Conservation (phyloP, 2,113 vertebrate genomes). For the Scomber colias region DNA sequence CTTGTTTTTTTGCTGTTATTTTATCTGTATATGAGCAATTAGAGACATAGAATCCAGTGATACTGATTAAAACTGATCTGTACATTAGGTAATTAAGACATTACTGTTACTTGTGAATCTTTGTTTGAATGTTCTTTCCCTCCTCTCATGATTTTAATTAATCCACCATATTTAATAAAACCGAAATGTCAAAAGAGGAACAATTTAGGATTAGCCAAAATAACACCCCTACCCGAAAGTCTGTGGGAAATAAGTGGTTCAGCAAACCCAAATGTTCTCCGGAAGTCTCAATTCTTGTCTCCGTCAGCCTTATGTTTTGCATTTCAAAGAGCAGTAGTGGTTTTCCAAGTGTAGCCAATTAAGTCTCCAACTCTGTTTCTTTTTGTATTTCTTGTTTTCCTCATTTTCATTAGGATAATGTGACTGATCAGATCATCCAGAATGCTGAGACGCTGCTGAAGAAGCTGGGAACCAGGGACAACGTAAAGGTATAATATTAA, state of each 20-base stretch:
- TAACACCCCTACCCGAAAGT: constrained; percentile 16
- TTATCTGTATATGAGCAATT: neutral
- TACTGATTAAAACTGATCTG: neutral
- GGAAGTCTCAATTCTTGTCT: constrained; percentile 57
- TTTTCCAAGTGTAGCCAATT: constrained; percentile 81
- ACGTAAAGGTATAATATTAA: constrained; percentile 89
- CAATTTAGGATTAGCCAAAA: neutral
- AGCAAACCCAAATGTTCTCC: constrained; percentile 35
- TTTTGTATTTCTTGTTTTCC: constrained; percentile 36
- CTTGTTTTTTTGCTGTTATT: neutral
- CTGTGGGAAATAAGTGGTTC: constrained; percentile 60
- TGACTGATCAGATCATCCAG: constrained; percentile 73
- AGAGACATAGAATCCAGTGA: neutral
- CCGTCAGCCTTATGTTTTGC: constrained; percentile 62
- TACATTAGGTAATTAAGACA: neutral
- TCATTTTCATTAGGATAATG: constrained; percentile 73
- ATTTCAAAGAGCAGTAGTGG: constrained; percentile 73
- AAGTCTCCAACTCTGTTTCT: constrained; percentile 58
- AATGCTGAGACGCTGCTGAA: constrained; percentile 85
- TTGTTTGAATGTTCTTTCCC: constrained; percentile 4
- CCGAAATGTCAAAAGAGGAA: constrained; percentile 26
- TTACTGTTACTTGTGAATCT: constrained; percentile 13
- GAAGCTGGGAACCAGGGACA: constrained; percentile 91
- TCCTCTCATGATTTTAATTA: constrained; percentile 33
- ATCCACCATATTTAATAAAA: constrained; percentile 55